These are phyloP conservation scores for Colletes collaris DNA, from an alignment of 2,888 invertebrate species.

Conservation along the genomic window DNA sequence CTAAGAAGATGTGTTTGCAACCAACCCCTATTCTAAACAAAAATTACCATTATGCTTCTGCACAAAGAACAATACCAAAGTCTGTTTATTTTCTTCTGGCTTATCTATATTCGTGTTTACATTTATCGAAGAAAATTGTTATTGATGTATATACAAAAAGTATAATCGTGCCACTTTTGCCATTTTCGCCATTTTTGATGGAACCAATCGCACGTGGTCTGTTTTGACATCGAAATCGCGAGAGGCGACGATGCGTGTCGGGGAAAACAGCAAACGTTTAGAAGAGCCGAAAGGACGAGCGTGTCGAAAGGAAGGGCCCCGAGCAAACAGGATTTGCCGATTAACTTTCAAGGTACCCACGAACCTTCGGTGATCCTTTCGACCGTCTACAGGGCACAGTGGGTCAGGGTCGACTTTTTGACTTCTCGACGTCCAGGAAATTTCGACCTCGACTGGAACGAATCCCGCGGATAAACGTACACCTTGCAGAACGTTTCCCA, in stretches of 20 bases:
- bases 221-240: slow-evolving; percentile 66
- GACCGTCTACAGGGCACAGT: slow-evolving; percentile 35
- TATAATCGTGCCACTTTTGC: too few relatives aligned
- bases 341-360: slow-evolving; percentile 60
- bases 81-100: too few relatives aligned
- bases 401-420: slow-evolving; percentile 70
- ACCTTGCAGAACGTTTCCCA: slow-evolving; percentile 31
- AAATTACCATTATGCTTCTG: too few relatives aligned
- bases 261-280: slow-evolving; percentile 57
- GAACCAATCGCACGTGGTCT: slow-evolving; percentile 29
- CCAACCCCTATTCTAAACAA: too few relatives aligned
- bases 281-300: slow-evolving; percentile 44
- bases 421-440: slow-evolving; percentile 40
- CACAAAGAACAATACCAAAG: too few relatives aligned
- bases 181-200: not conserved
- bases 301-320: slow-evolving; percentile 54
- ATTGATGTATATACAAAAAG: too few relatives aligned
- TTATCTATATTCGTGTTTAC: too few relatives aligned
- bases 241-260: slow-evolving; percentile 65
- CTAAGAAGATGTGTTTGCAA: too few relatives aligned
- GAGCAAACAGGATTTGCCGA: slow-evolving; percentile 76
- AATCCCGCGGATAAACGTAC: slow-evolving; percentile 47
- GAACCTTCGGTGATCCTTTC: slow-evolving; percentile 38
- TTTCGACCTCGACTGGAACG: slow-evolving; percentile 35
- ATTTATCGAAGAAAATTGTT: too few relatives aligned